Conservation (phyloP, 2,888 invertebrate species). For the Trisateles emortualis region DNA sequence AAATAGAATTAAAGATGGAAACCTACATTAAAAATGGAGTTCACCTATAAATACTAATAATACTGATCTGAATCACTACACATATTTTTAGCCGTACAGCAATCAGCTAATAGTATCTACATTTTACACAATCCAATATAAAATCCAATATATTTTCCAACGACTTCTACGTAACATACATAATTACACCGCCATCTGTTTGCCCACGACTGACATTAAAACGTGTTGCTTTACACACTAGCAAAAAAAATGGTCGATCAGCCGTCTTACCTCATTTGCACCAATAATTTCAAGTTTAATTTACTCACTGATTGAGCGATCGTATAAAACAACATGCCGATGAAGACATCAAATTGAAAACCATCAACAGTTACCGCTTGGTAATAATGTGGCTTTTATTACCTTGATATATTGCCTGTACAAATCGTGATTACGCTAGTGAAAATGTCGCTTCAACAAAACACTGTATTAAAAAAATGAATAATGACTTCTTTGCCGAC, state of each 20-base stretch:
- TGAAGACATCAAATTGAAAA: conserved; percentile 84
- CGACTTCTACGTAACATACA: conserved; percentile 12
- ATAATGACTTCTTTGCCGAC: conserved; percentile 84
- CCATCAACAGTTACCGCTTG: conserved; percentile 69
- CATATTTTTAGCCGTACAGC: too few species aligned
- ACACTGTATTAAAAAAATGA: conserved; percentile 86
- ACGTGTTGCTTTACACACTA: conserved; percentile 38
- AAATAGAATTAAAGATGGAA: too few species aligned
- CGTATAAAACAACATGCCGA: conserved; percentile 56
- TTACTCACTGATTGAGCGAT: conserved; percentile 55
- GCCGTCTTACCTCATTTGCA: conserved; percentile 47
- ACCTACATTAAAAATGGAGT: too few species aligned
- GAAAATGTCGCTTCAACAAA: conserved; percentile 86
- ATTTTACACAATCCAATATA: not conserved
- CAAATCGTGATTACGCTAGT: conserved; percentile 84
- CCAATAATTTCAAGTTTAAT: conserved; percentile 50
- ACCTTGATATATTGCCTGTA: conserved; percentile 82
- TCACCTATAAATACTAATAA: too few species aligned
- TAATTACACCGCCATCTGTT: conserved; percentile 37
- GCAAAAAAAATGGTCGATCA: conserved; percentile 47
- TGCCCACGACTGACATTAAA: conserved; percentile 33
- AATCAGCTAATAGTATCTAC: not conserved
- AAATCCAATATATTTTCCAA: conserved; percentile 1
- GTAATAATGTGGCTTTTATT: conserved; percentile 78
- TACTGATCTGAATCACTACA: too few species aligned